Conservation (phyloP, 1,140 invertebrate species). For the Amphibalanus amphitrite region DNA sequence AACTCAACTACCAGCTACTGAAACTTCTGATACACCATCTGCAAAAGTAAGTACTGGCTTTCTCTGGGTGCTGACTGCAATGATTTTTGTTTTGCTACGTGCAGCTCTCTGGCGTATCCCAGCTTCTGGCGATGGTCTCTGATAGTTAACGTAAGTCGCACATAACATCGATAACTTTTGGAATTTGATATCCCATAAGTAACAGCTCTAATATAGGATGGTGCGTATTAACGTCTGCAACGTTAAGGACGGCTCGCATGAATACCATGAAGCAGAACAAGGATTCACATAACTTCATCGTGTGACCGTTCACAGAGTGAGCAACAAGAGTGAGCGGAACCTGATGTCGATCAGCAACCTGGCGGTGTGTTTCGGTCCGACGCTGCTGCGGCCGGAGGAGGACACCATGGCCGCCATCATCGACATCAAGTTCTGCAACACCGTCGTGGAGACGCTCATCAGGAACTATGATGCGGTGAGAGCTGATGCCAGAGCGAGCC, state of each 20-base stretch:
- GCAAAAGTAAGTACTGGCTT: not conserved
- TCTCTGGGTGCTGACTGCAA: not conserved
- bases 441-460: constrained; percentile 90
- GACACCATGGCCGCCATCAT: constrained; percentile 94
- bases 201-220: too few species aligned
- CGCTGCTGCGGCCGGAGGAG: constrained; percentile 77
- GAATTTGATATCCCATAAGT: too few species aligned
- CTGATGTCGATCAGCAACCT: constrained; percentile 91
- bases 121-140: too few species aligned
- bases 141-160: too few species aligned
- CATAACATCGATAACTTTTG: too few species aligned
- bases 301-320: constrained; percentile 55
- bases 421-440: constrained; percentile 97
- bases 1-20: not conserved
- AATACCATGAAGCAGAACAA: too few species aligned
- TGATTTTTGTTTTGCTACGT: too few species aligned
- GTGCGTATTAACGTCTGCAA: too few species aligned
- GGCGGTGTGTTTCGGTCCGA: constrained; percentile 98
- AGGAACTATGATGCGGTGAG: constrained; percentile 69
- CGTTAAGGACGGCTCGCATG: too few species aligned
- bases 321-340: constrained; percentile 69
- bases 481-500: too few species aligned
- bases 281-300: too few species aligned
- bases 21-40: not conserved
- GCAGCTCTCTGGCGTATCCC: too few species aligned